Conservation (phyloP, 2,888 invertebrate species). For the Pediacus dermestoides region DNA sequence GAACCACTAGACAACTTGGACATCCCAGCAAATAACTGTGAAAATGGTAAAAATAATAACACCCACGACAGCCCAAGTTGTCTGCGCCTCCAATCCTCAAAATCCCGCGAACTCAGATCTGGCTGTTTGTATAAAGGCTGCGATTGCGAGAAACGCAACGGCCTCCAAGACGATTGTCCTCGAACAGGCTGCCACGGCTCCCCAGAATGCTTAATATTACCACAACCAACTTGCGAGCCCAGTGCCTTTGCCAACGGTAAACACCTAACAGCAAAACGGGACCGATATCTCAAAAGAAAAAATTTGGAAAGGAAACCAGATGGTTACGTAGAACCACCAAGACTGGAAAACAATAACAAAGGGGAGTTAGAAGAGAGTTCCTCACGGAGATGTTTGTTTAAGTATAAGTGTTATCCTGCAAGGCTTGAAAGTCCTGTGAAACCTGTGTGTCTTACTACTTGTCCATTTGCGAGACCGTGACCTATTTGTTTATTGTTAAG, state of each 20-base stretch:
- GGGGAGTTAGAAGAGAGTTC: neutral
- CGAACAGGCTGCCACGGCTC: conserved; percentile 54
- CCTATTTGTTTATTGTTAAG: no score
- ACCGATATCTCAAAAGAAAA: conserved; percentile 8
- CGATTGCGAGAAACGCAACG: conserved; percentile 51
- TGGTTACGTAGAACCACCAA: conserved; percentile 1
- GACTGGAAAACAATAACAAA: neutral
- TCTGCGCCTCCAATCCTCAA: conserved; percentile 37
- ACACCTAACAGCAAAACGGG: conserved; percentile 37
- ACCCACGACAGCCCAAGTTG: conserved; percentile 12
- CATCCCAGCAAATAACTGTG: no score
- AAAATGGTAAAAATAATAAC: conserved; percentile 10
- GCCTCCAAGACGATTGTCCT: conserved; percentile 59
- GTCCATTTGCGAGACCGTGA: no score
- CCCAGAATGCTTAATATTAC: conserved; percentile 51
- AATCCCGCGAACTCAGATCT: conserved; percentile 55
- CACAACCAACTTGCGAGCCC: conserved; percentile 52
- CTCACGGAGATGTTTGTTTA: neutral
- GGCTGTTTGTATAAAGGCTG: conserved; percentile 31
- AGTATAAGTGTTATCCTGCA: conserved; percentile 6
- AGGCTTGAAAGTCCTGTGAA: no score
- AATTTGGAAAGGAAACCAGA: no score
- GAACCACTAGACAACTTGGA: conserved; percentile 13
- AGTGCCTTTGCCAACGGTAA: conserved; percentile 44
- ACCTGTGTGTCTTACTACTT: no score